Evolutionary conservation across 2,113 vertebrate genomes (phyloP), one percentile per base, ranked within the genome.

Genomic region (Eudyptes chrysolophus): DNA sequence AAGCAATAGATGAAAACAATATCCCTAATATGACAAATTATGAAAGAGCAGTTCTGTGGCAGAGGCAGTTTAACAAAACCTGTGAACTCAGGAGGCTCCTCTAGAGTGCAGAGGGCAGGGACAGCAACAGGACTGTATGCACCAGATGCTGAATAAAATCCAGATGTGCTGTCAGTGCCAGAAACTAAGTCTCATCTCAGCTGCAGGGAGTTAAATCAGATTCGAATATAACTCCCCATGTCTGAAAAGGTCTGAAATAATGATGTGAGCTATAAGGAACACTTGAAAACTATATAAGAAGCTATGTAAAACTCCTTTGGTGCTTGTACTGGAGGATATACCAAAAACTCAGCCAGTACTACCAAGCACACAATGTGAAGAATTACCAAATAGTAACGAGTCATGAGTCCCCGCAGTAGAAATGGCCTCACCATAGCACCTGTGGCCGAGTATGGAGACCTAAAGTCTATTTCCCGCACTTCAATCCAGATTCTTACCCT

Each of bases 321-420:
- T 38, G 18, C 20, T 72, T 75, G 9, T 55, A 21, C 11, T 46
- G 51, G 54, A 52, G 20, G 11, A 54, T 14, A 42, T 2, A 44
- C 15, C 18, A 14, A 77, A 80, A 84, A 58, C 34, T 84, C 42
- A 66, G 26, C 7, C 68, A 77, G 49, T 14, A 58, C 9, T n/a
- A 80, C 38, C 7, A 44, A 69, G 42, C 29, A 26, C 36, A 68
- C 24, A 64, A 10, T 1, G 18, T 36, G 42, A 70, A 64, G 27
- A 51, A 61, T 21, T 16, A 70, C 9, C 7, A 48, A 62, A 29
- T 2, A 48, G 21, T 4, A 49, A 25, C 3, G 14, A 40, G 49
- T 34, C n/a, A 24, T 0, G 1, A 80, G 13, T 40, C 3, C 40
- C 34, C 2, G 3, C 49, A 30, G 15, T 3, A 68, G 61, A 77